These are phyloP conservation scores for Lagodon rhomboides DNA, from an alignment of 2,797 vertebrate species.

Conservation along the genomic window DNA sequence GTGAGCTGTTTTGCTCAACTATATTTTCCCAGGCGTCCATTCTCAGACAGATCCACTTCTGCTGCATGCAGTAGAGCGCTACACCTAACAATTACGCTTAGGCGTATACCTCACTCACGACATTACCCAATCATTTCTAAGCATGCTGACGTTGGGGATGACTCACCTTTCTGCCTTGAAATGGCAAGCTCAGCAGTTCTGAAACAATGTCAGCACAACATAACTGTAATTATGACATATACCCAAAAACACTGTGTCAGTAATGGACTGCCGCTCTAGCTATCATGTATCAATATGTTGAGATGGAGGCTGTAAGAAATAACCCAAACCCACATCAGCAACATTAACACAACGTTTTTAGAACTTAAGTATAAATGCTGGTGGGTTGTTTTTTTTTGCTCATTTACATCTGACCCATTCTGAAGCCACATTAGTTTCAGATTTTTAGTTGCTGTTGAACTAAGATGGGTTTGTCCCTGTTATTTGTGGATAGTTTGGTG, in stretches of 20 bases:
- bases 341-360: not conserved
- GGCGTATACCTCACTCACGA: not conserved
- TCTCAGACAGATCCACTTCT: slow-evolving; percentile 13
- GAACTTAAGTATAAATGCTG: not conserved
- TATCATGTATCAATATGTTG: not conserved
- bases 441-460: not conserved
- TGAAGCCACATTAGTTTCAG: not conserved
- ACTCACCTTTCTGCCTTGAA: slow-evolving; percentile 28
- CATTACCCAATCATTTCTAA: slow-evolving; percentile 22
- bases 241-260: no score
- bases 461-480: not conserved
- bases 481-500: not conserved
- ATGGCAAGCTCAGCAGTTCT: slow-evolving; percentile 27
- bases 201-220: slow-evolving; percentile 27
- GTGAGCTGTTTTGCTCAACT: not conserved
- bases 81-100: slow-evolving; percentile 23
- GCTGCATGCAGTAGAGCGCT: not conserved
- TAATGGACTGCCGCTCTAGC: no score
- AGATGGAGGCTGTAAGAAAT: not conserved
- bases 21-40: not conserved
- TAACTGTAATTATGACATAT: slow-evolving; percentile 14
- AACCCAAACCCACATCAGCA: not conserved
- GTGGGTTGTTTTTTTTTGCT: not conserved
- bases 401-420: not conserved
- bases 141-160: slow-evolving; percentile 9